Conservation (phyloP, 2,797 vertebrate genomes). For the Lophura swinhoii region DNA sequence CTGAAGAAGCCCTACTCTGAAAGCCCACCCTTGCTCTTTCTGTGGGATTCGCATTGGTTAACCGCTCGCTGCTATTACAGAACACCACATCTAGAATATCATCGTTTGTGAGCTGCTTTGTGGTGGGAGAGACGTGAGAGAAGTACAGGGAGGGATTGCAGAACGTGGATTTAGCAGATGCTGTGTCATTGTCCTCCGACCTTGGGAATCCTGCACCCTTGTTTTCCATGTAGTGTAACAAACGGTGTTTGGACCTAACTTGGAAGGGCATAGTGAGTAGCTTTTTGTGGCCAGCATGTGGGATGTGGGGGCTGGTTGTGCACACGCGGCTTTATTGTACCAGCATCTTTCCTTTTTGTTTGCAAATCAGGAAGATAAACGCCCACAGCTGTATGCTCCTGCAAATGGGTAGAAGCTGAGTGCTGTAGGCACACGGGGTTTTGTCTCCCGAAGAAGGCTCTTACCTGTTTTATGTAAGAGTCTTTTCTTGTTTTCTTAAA, state of each 20-base stretch:
- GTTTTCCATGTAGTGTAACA: background rate
- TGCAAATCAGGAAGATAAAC: background rate
- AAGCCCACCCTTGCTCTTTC: conserved; percentile 80
- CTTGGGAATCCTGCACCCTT: background rate
- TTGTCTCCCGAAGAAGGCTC: background rate
- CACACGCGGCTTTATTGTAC: background rate
- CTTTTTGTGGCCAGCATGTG: background rate
- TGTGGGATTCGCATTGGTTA: conserved; percentile 79
- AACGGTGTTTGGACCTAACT: background rate
- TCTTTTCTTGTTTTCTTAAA: background rate
- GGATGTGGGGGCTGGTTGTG: background rate
- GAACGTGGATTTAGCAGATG: background rate
- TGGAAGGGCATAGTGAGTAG: background rate
- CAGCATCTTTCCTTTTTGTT: background rate
- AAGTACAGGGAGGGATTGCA: conserved; percentile 32
- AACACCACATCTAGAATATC: conserved; percentile 67
- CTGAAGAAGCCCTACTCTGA: background rate
- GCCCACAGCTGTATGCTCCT: background rate
- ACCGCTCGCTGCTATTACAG: conserved; percentile 71
- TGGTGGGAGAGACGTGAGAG: conserved; percentile 62
- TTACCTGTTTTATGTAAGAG: background rate
- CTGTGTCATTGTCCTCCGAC: background rate
- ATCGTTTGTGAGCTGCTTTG: conserved; percentile 53
- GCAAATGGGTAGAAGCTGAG: background rate
- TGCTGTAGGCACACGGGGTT: background rate